Evolutionary conservation across 2,888 invertebrate genomes (phyloP).

Genomic region (Serripes groenlandicus): DNA sequence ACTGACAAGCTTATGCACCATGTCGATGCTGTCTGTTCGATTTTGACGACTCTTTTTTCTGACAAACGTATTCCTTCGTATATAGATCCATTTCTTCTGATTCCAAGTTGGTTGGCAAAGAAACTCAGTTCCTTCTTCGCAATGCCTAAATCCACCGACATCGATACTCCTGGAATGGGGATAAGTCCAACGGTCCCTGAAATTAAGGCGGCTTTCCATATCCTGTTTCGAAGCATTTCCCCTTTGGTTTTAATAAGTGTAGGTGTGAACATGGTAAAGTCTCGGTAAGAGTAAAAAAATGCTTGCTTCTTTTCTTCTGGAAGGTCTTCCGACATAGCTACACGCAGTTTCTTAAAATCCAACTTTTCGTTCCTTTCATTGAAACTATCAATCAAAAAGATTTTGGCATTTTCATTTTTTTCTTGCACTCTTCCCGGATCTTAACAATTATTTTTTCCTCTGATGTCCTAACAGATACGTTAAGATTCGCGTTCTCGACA

Average conservation of each 20-base stretch:
- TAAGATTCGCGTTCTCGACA: slow-evolving; percentile 4
- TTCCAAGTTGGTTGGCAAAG: background rate
- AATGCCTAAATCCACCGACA: background rate
- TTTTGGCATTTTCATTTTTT: no score
- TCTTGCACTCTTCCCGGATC: no score
- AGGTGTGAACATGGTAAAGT: background rate
- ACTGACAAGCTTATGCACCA: no score
- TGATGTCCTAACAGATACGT: background rate
- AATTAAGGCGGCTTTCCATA: background rate
- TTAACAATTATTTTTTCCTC: background rate
- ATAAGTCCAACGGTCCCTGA: background rate
- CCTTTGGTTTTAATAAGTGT: background rate
- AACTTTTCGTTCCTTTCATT: background rate
- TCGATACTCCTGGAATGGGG: background rate
- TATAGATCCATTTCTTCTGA: background rate
- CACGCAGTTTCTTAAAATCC: background rate
- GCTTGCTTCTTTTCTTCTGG: background rate
- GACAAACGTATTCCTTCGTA: no score
- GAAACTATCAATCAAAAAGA: slow-evolving; percentile 3
- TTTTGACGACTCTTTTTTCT: no score
- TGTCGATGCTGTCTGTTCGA: no score
- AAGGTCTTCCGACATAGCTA: background rate
- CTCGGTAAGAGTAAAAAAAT: no score
- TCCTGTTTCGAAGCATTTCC: background rate
- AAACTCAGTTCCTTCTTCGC: background rate